Conservation (phyloP, 2,113 vertebrate species). For the Percopsis transmontana region DNA sequence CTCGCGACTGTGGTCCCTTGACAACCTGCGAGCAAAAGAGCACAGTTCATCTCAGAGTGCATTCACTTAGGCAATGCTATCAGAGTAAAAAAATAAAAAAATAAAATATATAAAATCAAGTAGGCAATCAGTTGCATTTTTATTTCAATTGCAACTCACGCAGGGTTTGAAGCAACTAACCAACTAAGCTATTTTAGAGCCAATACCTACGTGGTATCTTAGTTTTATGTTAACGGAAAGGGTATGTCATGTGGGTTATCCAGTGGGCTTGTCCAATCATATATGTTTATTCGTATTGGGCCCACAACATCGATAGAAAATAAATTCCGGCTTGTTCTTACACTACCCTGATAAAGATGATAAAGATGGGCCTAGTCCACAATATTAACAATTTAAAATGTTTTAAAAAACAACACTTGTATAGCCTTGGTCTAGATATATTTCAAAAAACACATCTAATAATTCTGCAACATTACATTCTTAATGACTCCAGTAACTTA, state of each 20-base stretch:
- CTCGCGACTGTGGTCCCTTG: constrained; percentile 53
- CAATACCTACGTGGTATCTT: background rate
- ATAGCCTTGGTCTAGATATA: background rate
- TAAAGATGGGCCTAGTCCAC: background rate
- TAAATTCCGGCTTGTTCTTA: background rate
- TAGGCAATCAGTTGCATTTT: background rate
- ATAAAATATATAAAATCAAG: no score
- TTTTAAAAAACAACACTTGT: background rate
- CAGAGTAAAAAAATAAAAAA: no score
- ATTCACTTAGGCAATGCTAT: constrained; percentile 8
- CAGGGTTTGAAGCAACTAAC: background rate
- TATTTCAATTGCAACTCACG: no score
- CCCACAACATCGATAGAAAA: background rate
- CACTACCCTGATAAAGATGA: background rate
- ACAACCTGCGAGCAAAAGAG: constrained; percentile 41
- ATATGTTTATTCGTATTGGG: background rate
- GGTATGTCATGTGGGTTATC: background rate
- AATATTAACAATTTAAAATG: background rate
- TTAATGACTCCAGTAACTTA: background rate
- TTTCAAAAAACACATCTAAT: background rate
- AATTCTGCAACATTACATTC: background rate
- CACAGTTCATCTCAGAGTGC: constrained; percentile 19
- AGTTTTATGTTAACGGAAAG: background rate
- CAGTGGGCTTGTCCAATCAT: no score
- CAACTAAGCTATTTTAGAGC: background rate